Conservation (phyloP, 2,888 invertebrate genomes). For the Criorhina ranunculi region DNA sequence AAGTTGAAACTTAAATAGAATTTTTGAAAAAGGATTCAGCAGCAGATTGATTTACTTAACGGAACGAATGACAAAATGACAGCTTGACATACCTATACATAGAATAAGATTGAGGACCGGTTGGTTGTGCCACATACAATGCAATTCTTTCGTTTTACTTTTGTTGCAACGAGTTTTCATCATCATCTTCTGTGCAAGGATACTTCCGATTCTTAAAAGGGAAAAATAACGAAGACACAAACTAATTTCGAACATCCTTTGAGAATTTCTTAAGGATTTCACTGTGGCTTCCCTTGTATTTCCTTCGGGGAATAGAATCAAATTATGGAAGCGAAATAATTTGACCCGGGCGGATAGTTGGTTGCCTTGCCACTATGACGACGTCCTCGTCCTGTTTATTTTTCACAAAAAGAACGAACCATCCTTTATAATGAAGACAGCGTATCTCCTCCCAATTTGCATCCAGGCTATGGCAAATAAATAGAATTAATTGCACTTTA, state of each 20-base stretch:
- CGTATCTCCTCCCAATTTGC: neutral
- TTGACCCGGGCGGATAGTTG: constrained; percentile 11
- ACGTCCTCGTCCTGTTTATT: neutral
- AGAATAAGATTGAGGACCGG: constrained; percentile 1
- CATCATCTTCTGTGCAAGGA: constrained; percentile 35
- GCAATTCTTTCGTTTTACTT: neutral
- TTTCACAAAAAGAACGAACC: neutral
- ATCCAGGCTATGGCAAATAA: neutral
- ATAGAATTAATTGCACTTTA: constrained; percentile 17
- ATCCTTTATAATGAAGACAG: neutral
- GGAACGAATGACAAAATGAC: constrained; percentile 23
- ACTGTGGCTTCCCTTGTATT: neutral
- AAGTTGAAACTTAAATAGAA: constrained; percentile 18
- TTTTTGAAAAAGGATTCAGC: constrained; percentile 18
- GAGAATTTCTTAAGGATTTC: constrained; percentile 6
- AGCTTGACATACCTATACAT: constrained; percentile 5
- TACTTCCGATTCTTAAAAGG: neutral
- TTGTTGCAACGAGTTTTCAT: constrained; percentile 6
- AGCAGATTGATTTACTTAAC: constrained; percentile 51
- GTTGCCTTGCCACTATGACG: neutral
- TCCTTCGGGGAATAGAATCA: neutral
- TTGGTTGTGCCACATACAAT: neutral
- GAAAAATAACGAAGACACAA: constrained; percentile 15
- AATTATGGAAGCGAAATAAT: constrained; percentile 15
- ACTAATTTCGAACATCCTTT: constrained; percentile 44